phyloP scores from a whole-genome alignment of 92 coral and sea anemone genomes.

The Plumapathes pennacea region DNA sequence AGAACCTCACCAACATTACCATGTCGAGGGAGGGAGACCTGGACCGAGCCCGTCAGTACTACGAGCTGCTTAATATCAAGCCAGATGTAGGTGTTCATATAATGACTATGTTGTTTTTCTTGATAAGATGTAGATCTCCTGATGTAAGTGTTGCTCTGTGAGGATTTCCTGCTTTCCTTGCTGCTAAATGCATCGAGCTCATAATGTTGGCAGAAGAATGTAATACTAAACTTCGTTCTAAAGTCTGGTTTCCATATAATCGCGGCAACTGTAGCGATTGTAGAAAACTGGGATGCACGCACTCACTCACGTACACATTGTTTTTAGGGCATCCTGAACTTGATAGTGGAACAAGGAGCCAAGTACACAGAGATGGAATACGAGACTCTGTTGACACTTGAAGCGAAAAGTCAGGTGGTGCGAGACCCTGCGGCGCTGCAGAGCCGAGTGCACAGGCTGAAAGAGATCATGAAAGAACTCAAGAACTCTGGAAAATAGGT shows the following conservation, averaged over 20 bases:
- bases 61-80: conserved; percentile 87
- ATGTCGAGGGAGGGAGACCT: conserved; percentile 95
- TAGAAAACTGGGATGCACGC: too few species aligned
- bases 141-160: too few species aligned
- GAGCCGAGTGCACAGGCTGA: conserved; percentile 70
- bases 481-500: too few species aligned
- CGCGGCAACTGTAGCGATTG: too few species aligned
- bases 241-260: too few species aligned
- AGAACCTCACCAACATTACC: conserved; percentile 92
- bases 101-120: too few species aligned
- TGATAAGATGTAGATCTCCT: too few species aligned
- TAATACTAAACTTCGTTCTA: too few species aligned
- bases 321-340: conserved; percentile 80
- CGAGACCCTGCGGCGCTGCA: conserved; percentile 76
- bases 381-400: conserved; percentile 69
- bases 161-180: too few species aligned
- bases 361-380: conserved; percentile 85
- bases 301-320: too few species aligned
- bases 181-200: too few species aligned
- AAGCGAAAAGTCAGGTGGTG: conserved; percentile 89
- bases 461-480: conserved; percentile 74
- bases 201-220: too few species aligned
- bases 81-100: conserved; percentile 99
- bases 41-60: conserved; percentile 93
- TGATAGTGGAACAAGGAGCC: conserved; percentile 94